These are phyloP conservation scores for Drosophila biarmipes DNA, from an alignment of 1,140 invertebrate species.

Conservation along the genomic window DNA sequence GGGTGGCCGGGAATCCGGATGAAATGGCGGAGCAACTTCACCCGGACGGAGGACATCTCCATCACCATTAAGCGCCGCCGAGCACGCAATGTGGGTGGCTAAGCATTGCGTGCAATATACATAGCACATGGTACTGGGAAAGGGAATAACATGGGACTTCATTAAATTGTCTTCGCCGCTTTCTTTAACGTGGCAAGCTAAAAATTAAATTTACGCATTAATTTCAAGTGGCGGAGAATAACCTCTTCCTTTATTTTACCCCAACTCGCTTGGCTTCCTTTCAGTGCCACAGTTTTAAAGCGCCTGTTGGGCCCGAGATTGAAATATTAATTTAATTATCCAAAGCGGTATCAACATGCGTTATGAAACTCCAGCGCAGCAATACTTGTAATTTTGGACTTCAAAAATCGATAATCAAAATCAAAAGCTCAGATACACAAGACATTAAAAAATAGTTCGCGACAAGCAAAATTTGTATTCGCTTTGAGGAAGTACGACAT, in stretches of 20 bases:
- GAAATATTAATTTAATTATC: background rate
- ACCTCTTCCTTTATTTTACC: constrained; percentile 30
- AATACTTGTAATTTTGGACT: too few species aligned
- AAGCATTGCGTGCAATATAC: constrained; percentile 3
- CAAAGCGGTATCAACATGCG: too few species aligned
- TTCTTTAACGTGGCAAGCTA: constrained; percentile 48
- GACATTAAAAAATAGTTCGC: too few species aligned
- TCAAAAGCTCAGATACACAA: too few species aligned
- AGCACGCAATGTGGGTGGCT: constrained; percentile 43
- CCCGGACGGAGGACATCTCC: constrained; percentile 7
- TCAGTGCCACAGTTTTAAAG: background rate
- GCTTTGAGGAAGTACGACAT: too few species aligned
- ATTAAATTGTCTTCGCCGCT: constrained; percentile 38
- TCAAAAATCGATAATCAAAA: too few species aligned
- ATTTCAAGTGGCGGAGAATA: constrained; percentile 29
- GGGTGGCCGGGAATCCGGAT: background rate
- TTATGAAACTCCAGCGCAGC: too few species aligned
- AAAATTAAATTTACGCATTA: constrained; percentile 56
- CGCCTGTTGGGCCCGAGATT: background rate
- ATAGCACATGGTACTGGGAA: constrained; percentile 3
- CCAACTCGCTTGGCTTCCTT: constrained; percentile 6
- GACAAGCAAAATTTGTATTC: too few species aligned
- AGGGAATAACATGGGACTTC: constrained; percentile 40
- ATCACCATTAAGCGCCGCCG: constrained; percentile 36
- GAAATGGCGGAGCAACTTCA: constrained; percentile 11